Evolutionary conservation across 2,113 vertebrate species (phyloP).

Genomic region (Rhizomys pruinosus): DNA sequence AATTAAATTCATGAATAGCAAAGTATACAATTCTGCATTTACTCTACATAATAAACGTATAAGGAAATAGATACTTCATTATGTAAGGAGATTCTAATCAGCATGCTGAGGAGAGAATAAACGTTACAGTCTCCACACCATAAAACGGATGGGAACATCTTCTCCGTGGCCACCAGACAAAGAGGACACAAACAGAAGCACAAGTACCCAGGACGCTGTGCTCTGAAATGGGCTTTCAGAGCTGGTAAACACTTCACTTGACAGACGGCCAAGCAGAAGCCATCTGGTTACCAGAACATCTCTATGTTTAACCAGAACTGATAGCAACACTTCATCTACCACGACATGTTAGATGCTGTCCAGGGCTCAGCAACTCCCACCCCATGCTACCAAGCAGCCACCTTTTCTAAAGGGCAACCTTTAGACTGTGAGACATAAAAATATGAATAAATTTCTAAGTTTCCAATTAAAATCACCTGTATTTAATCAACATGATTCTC

Average conservation of each 20-base stretch:
- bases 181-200: conserved; percentile 3
- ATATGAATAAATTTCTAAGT: neutral
- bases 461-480: neutral
- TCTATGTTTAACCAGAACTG: neutral
- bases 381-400: accelerated
- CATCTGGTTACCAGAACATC: conserved; percentile 62
- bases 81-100: neutral
- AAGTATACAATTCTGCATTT: neutral
- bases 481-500: neutral
- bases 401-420: neutral
- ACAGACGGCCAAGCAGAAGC: conserved; percentile 27
- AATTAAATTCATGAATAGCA: neutral
- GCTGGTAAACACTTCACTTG: conserved; percentile 6
- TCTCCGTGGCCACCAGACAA: neutral
- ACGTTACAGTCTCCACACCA: neutral
- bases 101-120: neutral
- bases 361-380: neutral
- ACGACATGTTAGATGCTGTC: accelerated
- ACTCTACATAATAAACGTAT: neutral
- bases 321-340: neutral
- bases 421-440: neutral
- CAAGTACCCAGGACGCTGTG: neutral
- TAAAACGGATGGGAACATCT: neutral
- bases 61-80: neutral
- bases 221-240: conserved; percentile 22